Percentiles rank a stretch among this genome's conserved stretches.
These are phyloP conservation scores for Rostratula benghalensis DNA, from an alignment of 2,113 vertebrate genomes.

Conservation along the genomic window DNA sequence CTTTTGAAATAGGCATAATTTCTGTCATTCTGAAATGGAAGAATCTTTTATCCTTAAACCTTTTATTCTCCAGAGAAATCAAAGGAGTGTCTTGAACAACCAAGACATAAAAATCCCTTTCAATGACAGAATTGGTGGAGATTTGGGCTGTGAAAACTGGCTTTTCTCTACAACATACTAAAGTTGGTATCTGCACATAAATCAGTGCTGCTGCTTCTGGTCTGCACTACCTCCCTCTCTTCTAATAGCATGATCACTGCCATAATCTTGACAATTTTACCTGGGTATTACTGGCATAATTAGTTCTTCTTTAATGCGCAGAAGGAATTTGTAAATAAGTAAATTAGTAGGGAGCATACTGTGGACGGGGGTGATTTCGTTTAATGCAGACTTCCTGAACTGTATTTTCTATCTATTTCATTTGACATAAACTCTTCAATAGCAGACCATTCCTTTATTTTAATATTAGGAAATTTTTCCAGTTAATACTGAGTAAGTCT, in stretches of 20 bases:
- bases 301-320: neutral
- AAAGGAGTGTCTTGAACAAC: neutral
- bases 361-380: neutral
- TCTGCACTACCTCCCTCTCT: neutral
- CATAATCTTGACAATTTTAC: neutral
- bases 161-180: neutral
- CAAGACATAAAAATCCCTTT: neutral
- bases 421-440: neutral
- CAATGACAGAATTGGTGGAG: neutral
- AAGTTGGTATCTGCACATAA: neutral
- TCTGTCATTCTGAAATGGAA: neutral
- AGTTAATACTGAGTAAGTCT: neutral
- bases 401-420: constrained; percentile 9
- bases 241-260: neutral
- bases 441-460: neutral
- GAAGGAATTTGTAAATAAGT: neutral
- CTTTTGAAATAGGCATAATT: neutral
- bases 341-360: constrained; percentile 1
- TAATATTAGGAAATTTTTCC: neutral
- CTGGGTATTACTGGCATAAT: neutral
- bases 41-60: neutral
- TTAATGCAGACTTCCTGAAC: neutral
- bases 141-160: neutral
- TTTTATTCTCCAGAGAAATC: neutral
- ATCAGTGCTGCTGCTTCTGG: neutral